These are phyloP conservation scores for Myodes glareolus DNA, from an alignment of 2,113 vertebrate genomes.

Conservation along the genomic window DNA sequence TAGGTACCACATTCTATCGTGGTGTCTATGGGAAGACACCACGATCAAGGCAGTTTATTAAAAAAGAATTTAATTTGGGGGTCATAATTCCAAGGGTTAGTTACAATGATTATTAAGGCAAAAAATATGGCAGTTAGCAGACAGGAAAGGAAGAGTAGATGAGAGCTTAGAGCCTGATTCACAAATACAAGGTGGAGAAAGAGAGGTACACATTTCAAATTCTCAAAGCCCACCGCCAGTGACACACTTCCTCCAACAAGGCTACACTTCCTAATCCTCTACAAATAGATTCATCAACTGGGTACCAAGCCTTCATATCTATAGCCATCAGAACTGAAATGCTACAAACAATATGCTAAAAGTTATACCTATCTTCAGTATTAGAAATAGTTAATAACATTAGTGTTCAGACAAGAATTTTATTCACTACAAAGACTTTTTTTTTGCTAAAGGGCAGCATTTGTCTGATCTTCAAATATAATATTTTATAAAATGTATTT, in stretches of 20 bases:
- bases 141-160: rapidly evolving
- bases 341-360: too few species aligned
- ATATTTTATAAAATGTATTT: background rate
- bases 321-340: too few species aligned
- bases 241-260: background rate
- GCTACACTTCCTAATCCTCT: background rate
- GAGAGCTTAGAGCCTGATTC: background rate
- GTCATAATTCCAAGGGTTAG: background rate
- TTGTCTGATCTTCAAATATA: background rate
- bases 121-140: background rate
- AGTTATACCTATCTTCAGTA: too few species aligned
- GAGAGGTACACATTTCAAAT: background rate
- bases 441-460: background rate
- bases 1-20: too few species aligned
- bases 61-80: background rate
- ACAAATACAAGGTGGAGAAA: background rate
- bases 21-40: too few species aligned
- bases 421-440: background rate
- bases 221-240: background rate
- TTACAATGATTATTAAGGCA: too few species aligned
- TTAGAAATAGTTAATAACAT: background rate
- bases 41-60: background rate
- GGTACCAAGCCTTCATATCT: background rate
- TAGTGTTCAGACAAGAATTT: too few species aligned
- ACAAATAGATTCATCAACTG: background rate